phyloP scores from a whole-genome alignment of 2,113 vertebrate species.

The Catagonus wagneri region DNA sequence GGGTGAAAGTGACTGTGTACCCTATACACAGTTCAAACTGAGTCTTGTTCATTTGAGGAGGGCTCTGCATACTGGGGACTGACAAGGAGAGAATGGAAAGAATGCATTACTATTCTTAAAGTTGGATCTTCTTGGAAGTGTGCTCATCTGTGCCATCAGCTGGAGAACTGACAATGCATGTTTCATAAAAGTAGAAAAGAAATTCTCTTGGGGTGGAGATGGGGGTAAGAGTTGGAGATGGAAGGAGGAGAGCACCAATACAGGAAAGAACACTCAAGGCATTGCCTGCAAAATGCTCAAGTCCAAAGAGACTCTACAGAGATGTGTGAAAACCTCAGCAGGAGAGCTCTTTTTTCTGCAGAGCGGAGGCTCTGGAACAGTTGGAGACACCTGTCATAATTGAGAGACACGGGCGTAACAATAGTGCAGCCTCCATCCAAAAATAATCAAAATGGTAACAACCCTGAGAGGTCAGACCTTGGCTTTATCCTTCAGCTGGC shows the following conservation, averaged over 20 bases:
- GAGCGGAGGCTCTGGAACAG: neutral
- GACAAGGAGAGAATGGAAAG: neutral
- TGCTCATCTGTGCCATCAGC: neutral
- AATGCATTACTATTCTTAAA: neutral
- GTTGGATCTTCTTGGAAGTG: neutral
- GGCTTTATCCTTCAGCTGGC: neutral
- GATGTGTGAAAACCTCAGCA: neutral
- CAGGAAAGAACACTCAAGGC: neutral
- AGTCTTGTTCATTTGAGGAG: neutral
- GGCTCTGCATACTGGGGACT: neutral
- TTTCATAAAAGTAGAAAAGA: constrained; percentile 44
- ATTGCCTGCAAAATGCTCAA: neutral
- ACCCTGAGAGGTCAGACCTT: neutral
- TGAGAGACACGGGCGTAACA: neutral
- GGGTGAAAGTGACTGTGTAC: neutral
- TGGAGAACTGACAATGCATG: neutral
- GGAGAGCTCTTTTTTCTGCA: neutral
- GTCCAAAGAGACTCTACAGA: neutral
- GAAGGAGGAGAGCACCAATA: neutral
- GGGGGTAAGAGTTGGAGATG: neutral
- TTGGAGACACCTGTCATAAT: neutral
- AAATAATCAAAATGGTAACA: constrained; percentile 15
- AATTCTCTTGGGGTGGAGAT: neutral
- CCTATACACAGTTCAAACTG: neutral
- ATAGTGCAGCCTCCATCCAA: neutral